Evolutionary conservation across 1,140 invertebrate genomes (phyloP), one percentile per base, ranked within the genome.

Genomic region (Nephila pilipes): DNA sequence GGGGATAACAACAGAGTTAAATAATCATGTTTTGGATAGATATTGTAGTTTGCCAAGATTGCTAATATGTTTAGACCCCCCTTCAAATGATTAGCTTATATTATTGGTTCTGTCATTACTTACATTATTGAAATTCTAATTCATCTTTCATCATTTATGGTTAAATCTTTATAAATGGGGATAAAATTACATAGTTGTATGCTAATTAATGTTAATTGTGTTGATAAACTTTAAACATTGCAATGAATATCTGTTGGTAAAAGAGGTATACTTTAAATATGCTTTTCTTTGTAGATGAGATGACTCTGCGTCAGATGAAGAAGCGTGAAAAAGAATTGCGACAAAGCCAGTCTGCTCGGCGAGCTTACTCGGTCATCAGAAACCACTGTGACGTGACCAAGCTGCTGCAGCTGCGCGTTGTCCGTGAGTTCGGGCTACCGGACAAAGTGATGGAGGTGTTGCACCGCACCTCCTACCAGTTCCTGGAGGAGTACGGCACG

Each of bases 341-440:
- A 69, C 97, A 97, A 94, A 97, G 97, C n/a, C 97, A 97, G 1
- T 97, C 97, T 95, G 98, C 97, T 94, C 97, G 97, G 95, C 95
- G 97, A 93, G 98, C 98, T 14, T 96, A 97, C 90, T 96, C 97
- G 92, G 96, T 98, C 94, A 97, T 97, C 36, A 96, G 97, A 80
- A 98, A 98, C 92, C 97, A 97, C 29, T 96, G 97, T 85, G 97
- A 98, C 95, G 97, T 98, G 80, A 97, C 97, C 94, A 96, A 97
- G 79, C 97, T 97, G 96, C 97, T 99, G 55, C 97, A 98, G 79
- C 95, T 99, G 92, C 96, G 98, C 10, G 98, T 99, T 1, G 98
- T 99, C 0, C 96, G 99, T 58, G 98, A 99, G 95, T 98, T 99
- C 95, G 98, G 98, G 95, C 96, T 99, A 63, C 99, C 99, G 0